Base-by-base conservation (phyloP, 2,888 invertebrate species). In the Abscondita cerata region DNA sequence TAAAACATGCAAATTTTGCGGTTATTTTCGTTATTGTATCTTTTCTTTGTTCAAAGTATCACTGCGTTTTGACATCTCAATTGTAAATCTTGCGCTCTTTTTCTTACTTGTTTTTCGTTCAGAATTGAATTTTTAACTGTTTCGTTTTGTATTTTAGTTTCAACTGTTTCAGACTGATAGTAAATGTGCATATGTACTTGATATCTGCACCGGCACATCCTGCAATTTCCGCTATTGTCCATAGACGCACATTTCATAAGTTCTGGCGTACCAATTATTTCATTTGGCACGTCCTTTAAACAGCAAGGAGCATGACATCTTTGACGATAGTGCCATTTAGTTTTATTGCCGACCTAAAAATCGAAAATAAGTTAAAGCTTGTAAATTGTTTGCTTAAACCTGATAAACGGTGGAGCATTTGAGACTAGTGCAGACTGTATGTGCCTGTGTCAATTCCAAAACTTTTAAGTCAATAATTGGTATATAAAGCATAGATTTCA, bases 1-100 rank as follows among this genome's bases (percentile, higher is more conserved):
- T 38, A 79, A 62, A 79, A 69, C 75, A 71, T 0, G 78, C 76
- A 68, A 78, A 78, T 51, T 71, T 74, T 1, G 78, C 78, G 48
- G 75, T 73, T n/a, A 67, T 65, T 58, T 70, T 66, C 1, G 74
- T 64, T 55, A 79, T 76, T 2, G 58, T 59, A 1, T 69, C 52
- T 12, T 70, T 56, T 79, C 79, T 18, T 59, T 48, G 18, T 75
- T 71, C 12, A 61, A 70, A 9, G 59, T 64, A 0, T 53, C 40
- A 5, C 47, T 1, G 4, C 55, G 55, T 1, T 19, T 2, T 15
- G 34, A 62, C 5, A 76, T 69, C 51, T 71, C 6, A 53, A 13
- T 3, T 77, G 70, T 1, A 75, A 20, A 52, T 65, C 61, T 56
- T 64, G 34, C n/a, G 64, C 68, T 46, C 71, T 69, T 13, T 57